Evolutionary conservation across 2,888 invertebrate genomes (phyloP).

Genomic region (Laothoe populi): DNA sequence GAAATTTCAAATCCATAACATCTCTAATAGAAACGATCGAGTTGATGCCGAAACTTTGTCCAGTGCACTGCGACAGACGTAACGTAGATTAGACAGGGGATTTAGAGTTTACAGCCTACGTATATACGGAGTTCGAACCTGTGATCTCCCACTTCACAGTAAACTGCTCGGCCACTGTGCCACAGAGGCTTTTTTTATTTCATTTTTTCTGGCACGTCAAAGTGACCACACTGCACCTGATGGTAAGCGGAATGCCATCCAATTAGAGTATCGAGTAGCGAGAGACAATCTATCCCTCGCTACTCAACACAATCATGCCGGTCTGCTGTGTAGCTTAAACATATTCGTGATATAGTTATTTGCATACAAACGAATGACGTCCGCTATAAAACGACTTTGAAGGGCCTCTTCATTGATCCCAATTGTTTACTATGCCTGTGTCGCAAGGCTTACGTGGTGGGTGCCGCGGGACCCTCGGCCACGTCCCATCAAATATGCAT

Average conservation of each 20-base stretch:
- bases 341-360: background rate
- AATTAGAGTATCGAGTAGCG: too few relatives aligned
- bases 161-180: too few relatives aligned
- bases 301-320: too few relatives aligned
- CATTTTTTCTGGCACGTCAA: too few relatives aligned
- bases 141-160: too few relatives aligned
- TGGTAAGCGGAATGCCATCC: too few relatives aligned
- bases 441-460: background rate
- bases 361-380: background rate
- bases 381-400: constrained; percentile 6
- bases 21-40: constrained; percentile 14
- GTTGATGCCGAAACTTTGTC: constrained; percentile 13
- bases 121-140: background rate
- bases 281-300: too few relatives aligned
- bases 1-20: too few relatives aligned
- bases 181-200: too few relatives aligned
- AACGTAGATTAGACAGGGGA: background rate
- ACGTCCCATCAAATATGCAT: constrained; percentile 65
- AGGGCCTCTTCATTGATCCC: constrained; percentile 10
- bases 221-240: too few relatives aligned
- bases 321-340: too few relatives aligned
- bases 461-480: constrained; percentile 50
- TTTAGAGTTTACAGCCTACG: background rate
- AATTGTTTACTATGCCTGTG: background rate
- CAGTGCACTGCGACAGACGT: background rate